These are phyloP conservation scores for Tachypleus tridentatus DNA, from an alignment of 1,140 invertebrate species.

Conservation along the genomic window DNA sequence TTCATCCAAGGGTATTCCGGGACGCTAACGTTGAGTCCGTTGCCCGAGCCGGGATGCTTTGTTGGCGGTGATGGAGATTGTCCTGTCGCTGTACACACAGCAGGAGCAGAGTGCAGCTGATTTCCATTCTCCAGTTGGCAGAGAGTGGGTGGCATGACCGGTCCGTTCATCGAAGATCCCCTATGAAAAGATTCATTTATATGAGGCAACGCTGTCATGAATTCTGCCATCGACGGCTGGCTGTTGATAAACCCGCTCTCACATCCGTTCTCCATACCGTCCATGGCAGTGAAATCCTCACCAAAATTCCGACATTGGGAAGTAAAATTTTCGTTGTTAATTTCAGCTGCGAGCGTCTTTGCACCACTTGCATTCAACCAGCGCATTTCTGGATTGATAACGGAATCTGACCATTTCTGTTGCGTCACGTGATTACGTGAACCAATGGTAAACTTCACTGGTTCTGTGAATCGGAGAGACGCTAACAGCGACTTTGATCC, in stretches of 20 bases:
- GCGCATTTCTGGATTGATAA: constrained; percentile 23
- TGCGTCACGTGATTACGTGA: constrained; percentile 23
- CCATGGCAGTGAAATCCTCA: not conserved
- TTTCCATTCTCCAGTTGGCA: constrained; percentile 17
- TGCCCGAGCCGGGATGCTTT: constrained; percentile 2
- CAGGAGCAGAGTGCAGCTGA: constrained; percentile 9
- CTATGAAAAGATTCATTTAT: constrained; percentile 28
- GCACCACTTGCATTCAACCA: constrained; percentile 3
- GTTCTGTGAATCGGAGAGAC: not conserved
- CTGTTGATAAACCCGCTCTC: constrained; percentile 84
- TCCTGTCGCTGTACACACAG: constrained; percentile 6
- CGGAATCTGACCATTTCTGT: constrained; percentile 26
- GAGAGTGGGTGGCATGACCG: constrained; percentile 18
- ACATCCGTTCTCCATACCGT: constrained; percentile 33
- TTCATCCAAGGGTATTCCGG: constrained; percentile 96
- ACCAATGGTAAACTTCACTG: constrained; percentile 20
- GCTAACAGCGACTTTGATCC: constrained; percentile 19
- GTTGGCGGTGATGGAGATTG: constrained; percentile 4
- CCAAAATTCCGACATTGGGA: too few relatives aligned
- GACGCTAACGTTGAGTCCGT: constrained; percentile 54
- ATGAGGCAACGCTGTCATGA: constrained; percentile 53
- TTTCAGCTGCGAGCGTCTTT: not conserved
- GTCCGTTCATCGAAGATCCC: constrained; percentile 35
- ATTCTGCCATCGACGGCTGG: constrained; percentile 85
- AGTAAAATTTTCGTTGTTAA: too few relatives aligned